phyloP scores from a whole-genome alignment of 2,113 vertebrate genomes.

The Guaruba guarouba region DNA sequence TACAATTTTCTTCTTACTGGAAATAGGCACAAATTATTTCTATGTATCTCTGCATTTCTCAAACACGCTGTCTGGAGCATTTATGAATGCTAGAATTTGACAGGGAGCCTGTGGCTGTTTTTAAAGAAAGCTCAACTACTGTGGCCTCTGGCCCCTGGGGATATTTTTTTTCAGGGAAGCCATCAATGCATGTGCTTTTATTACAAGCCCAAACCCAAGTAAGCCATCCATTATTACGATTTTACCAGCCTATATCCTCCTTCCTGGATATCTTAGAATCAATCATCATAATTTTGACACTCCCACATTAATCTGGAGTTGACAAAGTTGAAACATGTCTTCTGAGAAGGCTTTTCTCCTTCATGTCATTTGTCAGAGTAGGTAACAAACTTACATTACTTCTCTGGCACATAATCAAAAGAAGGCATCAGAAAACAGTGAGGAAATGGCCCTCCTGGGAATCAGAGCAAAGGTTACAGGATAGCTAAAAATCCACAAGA shows the following conservation, averaged over 20 bases:
- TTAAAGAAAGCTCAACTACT: neutral
- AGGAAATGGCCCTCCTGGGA: neutral
- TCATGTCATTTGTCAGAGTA: neutral
- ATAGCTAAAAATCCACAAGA: neutral
- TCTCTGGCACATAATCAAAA: neutral
- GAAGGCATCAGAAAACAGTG: neutral
- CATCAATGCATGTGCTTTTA: neutral
- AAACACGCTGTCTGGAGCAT: neutral
- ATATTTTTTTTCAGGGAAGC: neutral
- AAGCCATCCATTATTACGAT: neutral
- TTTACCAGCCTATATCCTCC: neutral
- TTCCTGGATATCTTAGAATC: neutral
- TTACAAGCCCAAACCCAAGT: neutral
- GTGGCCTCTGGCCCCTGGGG: neutral
- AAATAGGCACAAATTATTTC: neutral
- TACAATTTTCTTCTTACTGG: neutral
- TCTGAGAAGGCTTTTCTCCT: neutral
- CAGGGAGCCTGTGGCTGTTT: neutral
- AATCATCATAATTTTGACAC: neutral
- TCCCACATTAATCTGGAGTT: neutral
- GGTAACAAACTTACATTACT: neutral
- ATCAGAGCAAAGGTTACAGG: neutral
- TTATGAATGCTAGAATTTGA: neutral
- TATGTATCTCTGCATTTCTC: neutral
- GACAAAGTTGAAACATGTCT: neutral